A percentile compares a stretch with the other conserved stretches of the same genome.
Conservation (phyloP, 2,888 invertebrate genomes). For the Aphodius sticticus region DNA sequence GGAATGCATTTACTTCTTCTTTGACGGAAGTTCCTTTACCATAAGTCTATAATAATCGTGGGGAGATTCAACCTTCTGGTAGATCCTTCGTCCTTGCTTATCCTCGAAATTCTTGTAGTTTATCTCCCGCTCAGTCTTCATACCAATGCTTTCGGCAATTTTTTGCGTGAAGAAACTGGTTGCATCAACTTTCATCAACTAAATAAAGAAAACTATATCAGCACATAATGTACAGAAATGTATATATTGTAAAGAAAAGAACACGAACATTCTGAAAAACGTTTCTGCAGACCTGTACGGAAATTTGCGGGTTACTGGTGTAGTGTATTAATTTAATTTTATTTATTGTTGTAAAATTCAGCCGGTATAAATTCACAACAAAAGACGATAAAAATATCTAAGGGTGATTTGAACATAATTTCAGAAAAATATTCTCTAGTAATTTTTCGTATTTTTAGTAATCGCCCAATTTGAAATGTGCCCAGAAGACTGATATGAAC, state of each 20-base stretch:
- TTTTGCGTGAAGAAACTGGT: conserved; percentile 83
- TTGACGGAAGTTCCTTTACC: conserved; percentile 45
- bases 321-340: too few species aligned
- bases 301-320: too few species aligned
- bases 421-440: too few species aligned
- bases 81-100: conserved; percentile 66
- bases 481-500: too few species aligned
- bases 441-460: too few species aligned
- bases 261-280: too few species aligned
- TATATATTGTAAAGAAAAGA: not conserved
- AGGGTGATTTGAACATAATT: too few species aligned
- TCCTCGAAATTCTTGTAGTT: conserved; percentile 76
- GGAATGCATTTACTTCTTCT: conserved; percentile 29
- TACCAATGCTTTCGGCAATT: conserved; percentile 73
- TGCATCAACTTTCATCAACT: conserved; percentile 83
- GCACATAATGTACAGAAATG: not conserved
- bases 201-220: conserved; percentile 48
- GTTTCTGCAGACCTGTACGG: too few species aligned
- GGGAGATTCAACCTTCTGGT: conserved; percentile 68
- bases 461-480: too few species aligned
- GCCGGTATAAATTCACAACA: too few species aligned
- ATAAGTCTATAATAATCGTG: conserved; percentile 67
- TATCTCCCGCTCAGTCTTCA: conserved; percentile 70
- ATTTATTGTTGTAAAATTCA: too few species aligned
- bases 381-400: too few species aligned